These are phyloP conservation scores for Boloria selene DNA, from an alignment of 2,888 invertebrate genomes.

Conservation along the genomic window DNA sequence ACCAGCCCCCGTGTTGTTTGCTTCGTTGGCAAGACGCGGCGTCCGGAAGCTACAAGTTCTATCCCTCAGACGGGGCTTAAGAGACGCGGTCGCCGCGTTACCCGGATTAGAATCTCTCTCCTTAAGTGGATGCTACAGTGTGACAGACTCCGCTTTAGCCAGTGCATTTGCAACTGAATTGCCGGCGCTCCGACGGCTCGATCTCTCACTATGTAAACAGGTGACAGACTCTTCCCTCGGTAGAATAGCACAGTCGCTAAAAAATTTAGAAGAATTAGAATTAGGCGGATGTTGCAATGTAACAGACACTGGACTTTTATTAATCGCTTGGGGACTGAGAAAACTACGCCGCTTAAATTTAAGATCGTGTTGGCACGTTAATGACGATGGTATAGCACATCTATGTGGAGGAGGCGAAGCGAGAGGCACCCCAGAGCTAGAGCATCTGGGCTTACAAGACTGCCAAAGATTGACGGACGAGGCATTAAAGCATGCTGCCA, in stretches of 20 bases:
- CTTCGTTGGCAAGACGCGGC: conserved; percentile 92
- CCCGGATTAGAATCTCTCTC: conserved; percentile 94
- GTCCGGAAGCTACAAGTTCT: conserved; percentile 94
- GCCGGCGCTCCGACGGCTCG: conserved; percentile 89
- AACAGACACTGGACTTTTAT: conserved; percentile 92
- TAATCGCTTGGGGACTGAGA: conserved; percentile 94
- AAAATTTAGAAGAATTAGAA: conserved; percentile 93
- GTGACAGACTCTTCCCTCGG: conserved; percentile 95
- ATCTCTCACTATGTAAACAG: conserved; percentile 96
- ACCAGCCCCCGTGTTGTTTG: conserved; percentile 92
- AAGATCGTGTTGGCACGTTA: conserved; percentile 95
- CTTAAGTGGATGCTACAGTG: conserved; percentile 96
- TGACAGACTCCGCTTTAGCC: conserved; percentile 92
- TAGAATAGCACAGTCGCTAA: conserved; percentile 91
- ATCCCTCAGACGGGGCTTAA: conserved; percentile 90
- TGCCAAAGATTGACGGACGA: conserved; percentile 97
- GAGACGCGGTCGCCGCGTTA: conserved; percentile 92
- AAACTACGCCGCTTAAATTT: conserved; percentile 92
- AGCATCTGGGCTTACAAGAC: conserved; percentile 95
- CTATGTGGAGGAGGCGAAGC: conserved; percentile 89
- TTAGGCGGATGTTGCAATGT: conserved; percentile 96
- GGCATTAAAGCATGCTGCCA: conserved; percentile 91
- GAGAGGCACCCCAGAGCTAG: conserved; percentile 90
- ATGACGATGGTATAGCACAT: conserved; percentile 94
- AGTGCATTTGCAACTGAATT: conserved; percentile 91